Base-by-base conservation (phyloP, 2,113 vertebrate genomes). In the Lepisosteus oculatus region DNA sequence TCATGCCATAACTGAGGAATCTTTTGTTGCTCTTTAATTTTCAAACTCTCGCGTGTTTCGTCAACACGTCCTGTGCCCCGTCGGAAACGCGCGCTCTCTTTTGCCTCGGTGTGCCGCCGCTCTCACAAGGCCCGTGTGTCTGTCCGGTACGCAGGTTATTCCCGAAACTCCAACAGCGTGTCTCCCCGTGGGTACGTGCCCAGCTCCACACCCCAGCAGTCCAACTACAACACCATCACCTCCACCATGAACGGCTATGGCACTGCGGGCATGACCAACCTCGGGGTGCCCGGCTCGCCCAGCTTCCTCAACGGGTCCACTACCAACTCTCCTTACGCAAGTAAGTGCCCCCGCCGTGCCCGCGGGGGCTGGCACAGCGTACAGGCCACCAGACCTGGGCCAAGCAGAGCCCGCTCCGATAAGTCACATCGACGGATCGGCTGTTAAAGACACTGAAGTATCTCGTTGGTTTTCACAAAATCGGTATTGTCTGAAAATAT, bases 261-360 rank as follows among this genome's bases (percentile, higher is more conserved):
- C 0, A 86, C 91, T 0, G 80, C 90, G 0, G 90, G 91, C 29
- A 95, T 97, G 93, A 91, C 93, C 68, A 92, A 96, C 69, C 93
- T 99, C 54, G 95, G 95, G 0, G 95, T 97, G 3, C 95, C 97
- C 0, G 94, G 93, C 0, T 99, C 97, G 12, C 97, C 97, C 41
- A 94, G 95, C 84, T 99, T 99, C 90, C 96, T 99, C 80, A 98
- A 95, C 9, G 96, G 97, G 72, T 95, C 96, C 81, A 88, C 95
- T 0, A 93, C 95, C 86, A 96, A 94, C 85, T 97, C 96, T 3
- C 96, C 97, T 72, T 99, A 98, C 43, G 94, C 96, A 88, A 97
- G 97, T 98, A 89, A 97, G 97, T 94, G 11, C 4, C 6, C 2
- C 6, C 4, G 41, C 42, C 14, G 29, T 57, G n/a, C 4, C n/a